Percentiles rank a stretch among this genome's conserved stretches.
These are phyloP conservation scores for Gastrophysa polygoni DNA, from an alignment of 2,888 invertebrate species.

Conservation along the genomic window DNA sequence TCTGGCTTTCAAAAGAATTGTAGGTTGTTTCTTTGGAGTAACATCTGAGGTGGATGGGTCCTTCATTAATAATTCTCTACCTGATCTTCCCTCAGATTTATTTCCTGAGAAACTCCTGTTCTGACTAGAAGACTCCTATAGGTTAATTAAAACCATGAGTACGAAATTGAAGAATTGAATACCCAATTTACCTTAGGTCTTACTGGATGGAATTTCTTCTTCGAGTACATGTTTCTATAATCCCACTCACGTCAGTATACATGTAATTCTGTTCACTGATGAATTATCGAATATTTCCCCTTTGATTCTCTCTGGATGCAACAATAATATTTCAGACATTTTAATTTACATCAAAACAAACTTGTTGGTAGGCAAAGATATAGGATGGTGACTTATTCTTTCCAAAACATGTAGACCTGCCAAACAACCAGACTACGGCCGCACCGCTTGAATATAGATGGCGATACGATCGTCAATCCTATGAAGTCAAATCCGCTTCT, in stretches of 20 bases:
- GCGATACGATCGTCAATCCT: too few species aligned
- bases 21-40: conserved; percentile 61
- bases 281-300: too few species aligned
- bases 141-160: not conserved
- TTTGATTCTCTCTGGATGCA: too few species aligned
- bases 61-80: conserved; percentile 29
- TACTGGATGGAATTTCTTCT: conserved; percentile 59
- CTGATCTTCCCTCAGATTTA: conserved; percentile 32
- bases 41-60: conserved; percentile 28
- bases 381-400: too few species aligned
- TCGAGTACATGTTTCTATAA: conserved; percentile 54
- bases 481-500: too few species aligned
- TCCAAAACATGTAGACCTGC: too few species aligned
- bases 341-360: too few species aligned
- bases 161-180: not conserved
- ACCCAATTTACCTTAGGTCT: conserved; percentile 24
- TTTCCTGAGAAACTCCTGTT: conserved; percentile 43
- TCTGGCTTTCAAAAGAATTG: conserved; percentile 72
- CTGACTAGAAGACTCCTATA: conserved; percentile 25
- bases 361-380: too few species aligned
- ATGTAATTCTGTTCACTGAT: too few species aligned
- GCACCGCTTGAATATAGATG: too few species aligned
- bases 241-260: conserved; percentile 55
- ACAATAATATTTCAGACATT: too few species aligned
- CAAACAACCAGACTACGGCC: too few species aligned